Base-by-base conservation (phyloP, 2,888 invertebrate species). In the Diplazon laetatorius region DNA sequence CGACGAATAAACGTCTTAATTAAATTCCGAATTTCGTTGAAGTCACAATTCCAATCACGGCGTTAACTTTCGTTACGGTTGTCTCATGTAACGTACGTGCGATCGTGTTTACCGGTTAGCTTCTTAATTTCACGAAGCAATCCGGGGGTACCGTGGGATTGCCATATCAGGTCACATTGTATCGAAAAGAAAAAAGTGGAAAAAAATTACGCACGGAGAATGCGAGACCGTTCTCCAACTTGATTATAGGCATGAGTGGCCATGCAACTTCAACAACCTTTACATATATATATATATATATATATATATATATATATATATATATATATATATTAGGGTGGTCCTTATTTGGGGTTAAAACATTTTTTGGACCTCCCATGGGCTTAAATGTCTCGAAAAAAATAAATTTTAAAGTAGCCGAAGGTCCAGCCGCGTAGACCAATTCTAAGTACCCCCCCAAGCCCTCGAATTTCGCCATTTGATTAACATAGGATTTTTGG, bases 171-270 rank as follows among this genome's bases (percentile, higher is more conserved):
- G 60, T 59, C 10, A 20, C 18, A 22, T 48, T 52, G 37, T 35
- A 20, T 25, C 10, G 57, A 75, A n/a, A 10, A 42, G 39, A 44
- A 4, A 20, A 18, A 68, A 46, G 16, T 2, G 42, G 12, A 25
- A 52, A 52, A 72, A 62, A 55, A 55, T 22, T 8, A n/a, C 10
- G 0, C 42, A 60, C 18, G 35, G 70, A 46, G 76, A 82, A 83
- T 85, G 82, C 83, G 82, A 78, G 52, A 74, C 52, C 16, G 57
- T 66, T 30, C 55, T 39, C 25, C 46, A n/a, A 22, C 2, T 57
- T n/a, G 50, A 63, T 6, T 37, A 35, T 14, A 25, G 37, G 30
- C 39, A 18, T 2, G 42, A 25, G 9, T 5, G 16, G 30, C 44
- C 39, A n/a, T 20, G 35, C 55, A 16, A 10, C 20, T 30, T n/a